Evolutionary conservation across 2,888 invertebrate genomes (phyloP).

Genomic region (Leptinotarsa peninsularis): DNA sequence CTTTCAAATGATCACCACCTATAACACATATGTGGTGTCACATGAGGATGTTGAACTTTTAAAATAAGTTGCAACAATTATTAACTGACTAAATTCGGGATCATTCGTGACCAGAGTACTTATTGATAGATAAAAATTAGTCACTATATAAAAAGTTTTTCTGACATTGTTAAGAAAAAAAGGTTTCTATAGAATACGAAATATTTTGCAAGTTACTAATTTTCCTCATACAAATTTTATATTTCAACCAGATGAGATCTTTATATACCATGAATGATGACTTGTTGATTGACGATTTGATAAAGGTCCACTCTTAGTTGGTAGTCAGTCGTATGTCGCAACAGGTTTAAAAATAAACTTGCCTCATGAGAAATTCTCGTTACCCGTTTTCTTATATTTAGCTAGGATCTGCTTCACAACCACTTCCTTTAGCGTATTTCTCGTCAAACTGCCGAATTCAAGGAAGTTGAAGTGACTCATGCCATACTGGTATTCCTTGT

Average conservation of each 20-base stretch:
- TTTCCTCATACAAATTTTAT: not conserved
- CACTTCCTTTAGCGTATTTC: conserved; percentile 12
- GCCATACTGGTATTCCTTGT: conserved; percentile 1
- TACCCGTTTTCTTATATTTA: conserved; percentile 4
- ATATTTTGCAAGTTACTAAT: not conserved
- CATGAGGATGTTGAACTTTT: too few relatives aligned
- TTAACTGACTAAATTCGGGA: too few relatives aligned
- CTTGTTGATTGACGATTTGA: conserved; percentile 17
- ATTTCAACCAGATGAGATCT: conserved; percentile 12
- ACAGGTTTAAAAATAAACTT: conserved; percentile 24
- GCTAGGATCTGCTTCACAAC: conserved; percentile 10
- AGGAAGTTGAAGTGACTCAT: conserved; percentile 6
- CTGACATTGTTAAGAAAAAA: too few relatives aligned
- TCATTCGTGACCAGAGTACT: not conserved
- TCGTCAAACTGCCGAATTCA: conserved; percentile 18
- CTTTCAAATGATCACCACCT: too few relatives aligned
- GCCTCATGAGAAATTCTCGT: conserved; percentile 20
- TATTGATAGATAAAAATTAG: too few relatives aligned
- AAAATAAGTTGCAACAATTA: too few relatives aligned
- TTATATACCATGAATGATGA: conserved; percentile 4
- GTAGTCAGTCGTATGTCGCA: conserved; percentile 5
- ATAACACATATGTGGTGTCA: too few relatives aligned
- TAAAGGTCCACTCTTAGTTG: not conserved
- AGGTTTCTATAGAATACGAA: not conserved
- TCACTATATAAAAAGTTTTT: too few relatives aligned